Base-by-base conservation (phyloP, 1,140 invertebrate genomes). In the Aethina tumida region DNA sequence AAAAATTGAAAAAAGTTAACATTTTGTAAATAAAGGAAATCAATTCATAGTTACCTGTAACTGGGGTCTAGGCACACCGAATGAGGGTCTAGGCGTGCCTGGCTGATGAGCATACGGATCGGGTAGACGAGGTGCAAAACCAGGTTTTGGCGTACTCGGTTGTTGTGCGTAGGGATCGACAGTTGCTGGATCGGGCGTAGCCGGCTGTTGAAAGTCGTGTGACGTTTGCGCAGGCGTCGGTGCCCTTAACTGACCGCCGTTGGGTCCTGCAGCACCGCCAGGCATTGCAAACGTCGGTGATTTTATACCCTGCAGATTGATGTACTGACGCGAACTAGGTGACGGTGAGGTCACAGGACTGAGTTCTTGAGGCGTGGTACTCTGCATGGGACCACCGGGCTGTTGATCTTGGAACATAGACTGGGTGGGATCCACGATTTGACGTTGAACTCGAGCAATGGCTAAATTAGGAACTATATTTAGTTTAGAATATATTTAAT, bases 391-490 rank as follows among this genome's bases (percentile, higher is more conserved):
- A 7, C 33, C 40, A 27, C 35, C 41, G 5, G 46, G 52, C 28
- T 49, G 47, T 43, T 74, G 71, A n/a, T 67, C 61, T 13, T 67
- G 60, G 32, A 73, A 48, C 43, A 52, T 65, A 28, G 65, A 55
- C 41, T 60, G 53, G 18, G 63, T 49, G 37, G 62, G 55, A 30
- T 60, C 67, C 18, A 66, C 64, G 16, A 74, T 66, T 52, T 68
- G 67, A 24, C 71, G 60, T 33, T 74, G 72, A 25, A 73, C 72
- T 56, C 69, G 57, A 7, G 66, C 65, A 40, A 74, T 71, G 22
- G 65, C 71, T 74, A 33, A 8, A 40, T 39, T 14, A n/a, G 6
- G 15, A 7, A n/a, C n/a, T n/a, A n/a, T n/a, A n/a, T n/a, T n/a
- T n/a, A n/a, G n/a, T n/a, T n/a, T n/a, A n/a, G n/a, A n/a, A n/a